Conservation (phyloP, 2,113 vertebrate genomes). For the Myanophis thanlyinensis region DNA sequence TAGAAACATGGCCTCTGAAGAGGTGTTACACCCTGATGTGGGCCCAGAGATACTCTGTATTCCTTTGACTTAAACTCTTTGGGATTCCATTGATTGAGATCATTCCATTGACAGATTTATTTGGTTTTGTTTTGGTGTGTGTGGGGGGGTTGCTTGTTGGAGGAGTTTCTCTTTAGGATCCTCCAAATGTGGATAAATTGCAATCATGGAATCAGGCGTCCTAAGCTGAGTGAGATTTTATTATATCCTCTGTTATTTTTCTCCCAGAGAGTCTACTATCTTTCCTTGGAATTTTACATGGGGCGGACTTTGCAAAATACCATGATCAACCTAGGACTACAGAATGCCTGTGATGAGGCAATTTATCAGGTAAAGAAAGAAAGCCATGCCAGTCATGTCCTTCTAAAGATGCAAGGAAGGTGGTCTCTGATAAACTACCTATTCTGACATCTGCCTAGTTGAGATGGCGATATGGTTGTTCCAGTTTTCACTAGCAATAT, state of each 20-base stretch:
- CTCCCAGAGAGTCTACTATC: conserved; percentile 90
- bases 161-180: background rate
- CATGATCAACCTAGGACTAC: conserved; percentile 95
- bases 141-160: background rate
- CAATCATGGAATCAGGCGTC: background rate
- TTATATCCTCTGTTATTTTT: conserved; percentile 1
- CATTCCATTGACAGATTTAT: background rate
- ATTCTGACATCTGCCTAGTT: background rate
- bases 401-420: background rate
- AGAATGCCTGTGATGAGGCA: conserved; percentile 94
- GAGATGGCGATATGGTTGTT: background rate
- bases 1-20: background rate
- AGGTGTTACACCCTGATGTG: background rate
- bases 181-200: background rate
- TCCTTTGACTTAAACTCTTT: background rate
- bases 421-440: background rate
- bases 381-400: background rate
- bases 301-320: conserved; percentile 93
- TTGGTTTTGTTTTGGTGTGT: background rate
- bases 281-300: conserved; percentile 98
- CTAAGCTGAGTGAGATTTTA: background rate
- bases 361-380: conserved; percentile 85
- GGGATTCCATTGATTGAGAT: background rate
- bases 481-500: background rate
- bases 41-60: background rate